These are phyloP conservation scores for Andricus curvator DNA, from an alignment of 2,888 invertebrate species.

Conservation along the genomic window DNA sequence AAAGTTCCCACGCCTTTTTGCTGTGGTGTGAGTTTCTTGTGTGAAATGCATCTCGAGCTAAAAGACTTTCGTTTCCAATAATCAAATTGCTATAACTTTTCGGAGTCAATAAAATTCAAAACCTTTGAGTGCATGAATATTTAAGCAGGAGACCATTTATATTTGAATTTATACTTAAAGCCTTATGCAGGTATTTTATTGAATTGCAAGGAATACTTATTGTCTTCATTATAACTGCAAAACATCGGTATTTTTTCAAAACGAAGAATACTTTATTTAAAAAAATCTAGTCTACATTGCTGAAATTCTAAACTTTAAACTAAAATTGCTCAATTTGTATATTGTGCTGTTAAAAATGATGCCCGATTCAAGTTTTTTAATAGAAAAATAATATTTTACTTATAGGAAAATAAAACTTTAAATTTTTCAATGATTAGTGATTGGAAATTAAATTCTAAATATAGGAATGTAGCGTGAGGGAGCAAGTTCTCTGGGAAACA, in stretches of 20 bases:
- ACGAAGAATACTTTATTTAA: no score
- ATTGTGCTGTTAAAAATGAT: no score
- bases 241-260: background rate
- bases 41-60: constrained; percentile 32
- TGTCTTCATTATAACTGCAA: background rate
- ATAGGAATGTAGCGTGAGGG: no score
- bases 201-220: background rate
- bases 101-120: constrained; percentile 22
- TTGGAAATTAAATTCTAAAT: no score
- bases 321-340: no score
- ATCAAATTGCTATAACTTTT: constrained; percentile 40
- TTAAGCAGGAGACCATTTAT: background rate
- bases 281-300: no score
- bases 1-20: constrained; percentile 40
- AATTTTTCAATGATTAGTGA: no score
- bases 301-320: no score
- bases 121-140: constrained; percentile 10
- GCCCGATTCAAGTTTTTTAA: no score
- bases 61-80: constrained; percentile 37
- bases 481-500: no score
- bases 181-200: background rate
- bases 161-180: background rate
- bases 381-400: no score
- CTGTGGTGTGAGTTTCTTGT: constrained; percentile 35
- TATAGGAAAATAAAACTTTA: no score